Percentiles rank a stretch among this genome's conserved stretches.
These are phyloP conservation scores for Aleiodes alternator DNA, from an alignment of 2,888 invertebrate genomes.

Conservation along the genomic window DNA sequence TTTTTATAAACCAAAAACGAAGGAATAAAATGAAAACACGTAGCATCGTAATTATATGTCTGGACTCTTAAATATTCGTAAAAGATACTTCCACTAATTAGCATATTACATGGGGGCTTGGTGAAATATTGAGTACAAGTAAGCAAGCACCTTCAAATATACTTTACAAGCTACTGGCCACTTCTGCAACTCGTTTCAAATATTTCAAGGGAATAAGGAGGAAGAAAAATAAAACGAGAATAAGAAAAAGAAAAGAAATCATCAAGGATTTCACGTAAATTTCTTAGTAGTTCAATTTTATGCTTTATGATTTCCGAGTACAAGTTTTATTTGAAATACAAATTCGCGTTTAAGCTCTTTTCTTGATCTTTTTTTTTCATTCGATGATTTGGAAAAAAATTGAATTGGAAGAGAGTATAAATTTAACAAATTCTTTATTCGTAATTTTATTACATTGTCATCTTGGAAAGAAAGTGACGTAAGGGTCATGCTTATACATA, in stretches of 20 bases:
- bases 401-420: not conserved
- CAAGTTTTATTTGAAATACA: slow-evolving; percentile 5
- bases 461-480: no score
- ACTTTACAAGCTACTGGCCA: slow-evolving; percentile 22
- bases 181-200: slow-evolving; percentile 15
- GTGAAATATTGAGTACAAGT: slow-evolving; percentile 18
- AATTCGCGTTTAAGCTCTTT: not conserved
- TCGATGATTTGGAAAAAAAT: not conserved
- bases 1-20: not conserved
- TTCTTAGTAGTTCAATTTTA: slow-evolving; percentile 12
- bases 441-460: not conserved
- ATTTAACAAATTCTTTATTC: not conserved
- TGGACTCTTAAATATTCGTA: slow-evolving; percentile 12
- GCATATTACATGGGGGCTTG: slow-evolving; percentile 25
- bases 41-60: slow-evolving; percentile 16
- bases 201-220: not conserved
- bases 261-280: slow-evolving; percentile 28
- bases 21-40: slow-evolving; percentile 3
- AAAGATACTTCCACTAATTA: slow-evolving; percentile 25
- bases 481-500: no score
- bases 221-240: not conserved
- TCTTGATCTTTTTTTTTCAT: not conserved
- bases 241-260: not conserved
- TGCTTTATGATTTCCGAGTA: not conserved
- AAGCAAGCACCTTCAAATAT: slow-evolving; percentile 1